These are phyloP conservation scores for Danionella dracula DNA, from an alignment of 2,797 vertebrate genomes.

Conservation along the genomic window DNA sequence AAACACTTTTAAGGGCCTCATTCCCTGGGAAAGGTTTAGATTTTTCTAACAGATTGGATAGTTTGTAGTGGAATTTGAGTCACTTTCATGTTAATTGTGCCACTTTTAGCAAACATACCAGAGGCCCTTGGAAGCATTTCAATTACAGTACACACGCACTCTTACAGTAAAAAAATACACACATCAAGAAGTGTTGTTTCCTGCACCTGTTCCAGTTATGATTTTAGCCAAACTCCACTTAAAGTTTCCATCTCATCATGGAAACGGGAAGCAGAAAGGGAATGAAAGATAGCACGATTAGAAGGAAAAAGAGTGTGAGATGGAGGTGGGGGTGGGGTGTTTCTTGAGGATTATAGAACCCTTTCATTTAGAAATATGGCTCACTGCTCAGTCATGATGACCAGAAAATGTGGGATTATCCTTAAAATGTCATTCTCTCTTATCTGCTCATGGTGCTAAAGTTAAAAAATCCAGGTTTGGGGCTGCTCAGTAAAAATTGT, in stretches of 20 bases:
- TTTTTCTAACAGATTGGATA: slow-evolving; percentile 19
- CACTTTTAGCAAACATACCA: slow-evolving; percentile 37
- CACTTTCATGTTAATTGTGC: slow-evolving; percentile 40
- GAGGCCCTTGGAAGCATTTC: slow-evolving; percentile 34
- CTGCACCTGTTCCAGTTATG: slow-evolving; percentile 37
- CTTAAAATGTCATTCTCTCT: background rate
- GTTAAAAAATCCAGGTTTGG: background rate
- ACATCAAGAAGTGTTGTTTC: background rate
- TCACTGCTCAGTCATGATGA: slow-evolving; percentile 18
- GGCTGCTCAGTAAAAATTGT: background rate
- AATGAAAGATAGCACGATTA: background rate
- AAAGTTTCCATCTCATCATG: slow-evolving; percentile 46
- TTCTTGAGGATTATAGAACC: background rate
- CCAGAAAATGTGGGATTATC: slow-evolving; percentile 7
- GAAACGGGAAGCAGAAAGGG: slow-evolving; percentile 20
- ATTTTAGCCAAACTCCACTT: slow-evolving; percentile 28
- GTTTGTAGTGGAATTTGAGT: slow-evolving; percentile 29
- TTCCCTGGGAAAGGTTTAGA: slow-evolving; percentile 17
- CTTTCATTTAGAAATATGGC: slow-evolving; percentile 1
- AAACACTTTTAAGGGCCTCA: slow-evolving; percentile 2
- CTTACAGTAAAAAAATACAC: slow-evolving; percentile 48
- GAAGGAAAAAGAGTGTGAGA: no score
- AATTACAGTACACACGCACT: slow-evolving; percentile 49
- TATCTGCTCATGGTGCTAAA: background rate
- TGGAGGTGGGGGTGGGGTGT: background rate